Conservation (phyloP, 2,888 invertebrate genomes). For the Muscina levida region DNA sequence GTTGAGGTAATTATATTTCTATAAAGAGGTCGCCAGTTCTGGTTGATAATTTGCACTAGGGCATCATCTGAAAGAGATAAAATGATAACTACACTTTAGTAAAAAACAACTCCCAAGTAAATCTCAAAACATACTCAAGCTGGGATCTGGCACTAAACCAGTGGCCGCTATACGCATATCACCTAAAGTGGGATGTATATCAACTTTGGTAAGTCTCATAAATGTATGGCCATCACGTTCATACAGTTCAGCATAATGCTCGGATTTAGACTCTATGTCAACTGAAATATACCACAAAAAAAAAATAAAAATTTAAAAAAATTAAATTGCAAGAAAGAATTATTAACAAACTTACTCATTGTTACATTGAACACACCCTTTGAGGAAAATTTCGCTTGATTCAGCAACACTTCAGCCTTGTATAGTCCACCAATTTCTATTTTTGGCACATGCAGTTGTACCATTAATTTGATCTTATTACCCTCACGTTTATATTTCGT, state of each 20-base stretch:
- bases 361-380: slow-evolving; percentile 82
- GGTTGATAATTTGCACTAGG: slow-evolving; percentile 80
- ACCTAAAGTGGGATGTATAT: slow-evolving; percentile 84
- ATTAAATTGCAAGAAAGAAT: background rate
- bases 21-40: slow-evolving; percentile 82
- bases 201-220: slow-evolving; percentile 82
- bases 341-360: slow-evolving; percentile 83
- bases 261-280: slow-evolving; percentile 82
- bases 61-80: slow-evolving; percentile 71
- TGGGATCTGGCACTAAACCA: slow-evolving; percentile 83
- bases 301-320: background rate
- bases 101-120: background rate
- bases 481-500: slow-evolving; percentile 78
- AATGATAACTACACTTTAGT: background rate
- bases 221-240: slow-evolving; percentile 82
- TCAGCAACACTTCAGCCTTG: slow-evolving; percentile 83
- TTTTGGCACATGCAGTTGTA: slow-evolving; percentile 76
- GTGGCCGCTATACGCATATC: slow-evolving; percentile 83
- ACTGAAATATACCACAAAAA: slow-evolving; percentile 80
- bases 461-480: background rate
- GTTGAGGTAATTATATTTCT: slow-evolving; percentile 80
- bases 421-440: slow-evolving; percentile 83
- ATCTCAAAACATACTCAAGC: slow-evolving; percentile 82
- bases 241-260: slow-evolving; percentile 82
- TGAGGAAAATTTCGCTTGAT: slow-evolving; percentile 82